Conservation (phyloP, 2,888 invertebrate species). For the Thalpophila matura region DNA sequence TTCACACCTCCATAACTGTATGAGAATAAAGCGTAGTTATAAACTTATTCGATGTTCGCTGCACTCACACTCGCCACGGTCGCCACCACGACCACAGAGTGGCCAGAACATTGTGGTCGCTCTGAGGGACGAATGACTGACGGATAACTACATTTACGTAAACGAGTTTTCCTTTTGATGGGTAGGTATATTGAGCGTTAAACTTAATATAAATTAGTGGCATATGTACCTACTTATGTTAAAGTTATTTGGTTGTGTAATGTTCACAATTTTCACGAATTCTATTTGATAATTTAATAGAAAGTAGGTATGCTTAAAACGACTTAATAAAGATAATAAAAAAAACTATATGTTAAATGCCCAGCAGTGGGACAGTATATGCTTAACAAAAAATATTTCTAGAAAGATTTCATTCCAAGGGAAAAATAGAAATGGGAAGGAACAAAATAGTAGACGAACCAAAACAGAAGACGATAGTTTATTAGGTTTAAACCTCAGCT, state of each 20-base stretch:
- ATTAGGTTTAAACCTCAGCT: conserved; percentile 11
- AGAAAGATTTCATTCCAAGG: too few relatives aligned
- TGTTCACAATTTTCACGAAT: background rate
- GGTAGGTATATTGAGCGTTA: too few relatives aligned
- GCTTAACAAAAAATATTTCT: too few relatives aligned
- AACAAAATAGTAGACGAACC: background rate
- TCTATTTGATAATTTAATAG: background rate
- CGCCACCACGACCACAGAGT: background rate
- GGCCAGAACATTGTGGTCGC: conserved; percentile 18
- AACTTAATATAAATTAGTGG: background rate
- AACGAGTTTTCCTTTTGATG: conserved; percentile 2
- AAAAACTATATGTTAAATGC: background rate
- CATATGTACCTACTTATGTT: too few relatives aligned
- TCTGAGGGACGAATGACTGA: conserved; percentile 9
- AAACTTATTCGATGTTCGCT: conserved; percentile 6
- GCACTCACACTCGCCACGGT: conserved; percentile 16
- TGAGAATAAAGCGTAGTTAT: conserved; percentile 58
- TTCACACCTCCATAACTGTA: conserved; percentile 66
- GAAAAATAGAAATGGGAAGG: too few relatives aligned
- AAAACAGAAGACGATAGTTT: conserved; percentile 1
- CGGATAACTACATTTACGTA: conserved; percentile 11
- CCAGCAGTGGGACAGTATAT: too few relatives aligned
- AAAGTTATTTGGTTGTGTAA: background rate
- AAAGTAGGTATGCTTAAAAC: background rate
- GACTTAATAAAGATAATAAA: background rate